Percentiles rank a stretch among this genome's conserved stretches.
Evolutionary conservation across 37 sponge, comb jelly and placozoan genomes (phyloP).

Genomic region (Dysidea cf. avara): DNA sequence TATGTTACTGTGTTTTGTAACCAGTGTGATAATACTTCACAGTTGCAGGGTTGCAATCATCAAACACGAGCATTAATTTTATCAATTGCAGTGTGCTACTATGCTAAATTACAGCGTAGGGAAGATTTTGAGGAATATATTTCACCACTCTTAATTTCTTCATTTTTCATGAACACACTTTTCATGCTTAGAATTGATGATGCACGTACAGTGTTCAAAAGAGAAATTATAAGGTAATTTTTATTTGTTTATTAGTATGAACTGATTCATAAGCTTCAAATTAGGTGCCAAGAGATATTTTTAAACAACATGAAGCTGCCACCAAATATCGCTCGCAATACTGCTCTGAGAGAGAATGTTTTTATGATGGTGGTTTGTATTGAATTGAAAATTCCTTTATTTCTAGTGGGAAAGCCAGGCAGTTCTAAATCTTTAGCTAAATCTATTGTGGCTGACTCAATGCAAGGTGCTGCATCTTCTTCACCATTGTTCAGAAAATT

Average conservation of each 20-base stretch:
- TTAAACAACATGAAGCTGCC: conserved; percentile 57
- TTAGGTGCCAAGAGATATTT: conserved; percentile 67
- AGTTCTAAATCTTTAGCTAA: conserved; percentile 97
- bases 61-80: conserved; percentile 24
- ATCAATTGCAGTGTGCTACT: conserved; percentile 42
- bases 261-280: no score
- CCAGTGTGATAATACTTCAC: no score
- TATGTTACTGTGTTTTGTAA: no score
- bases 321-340: conserved; percentile 83
- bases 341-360: conserved; percentile 95
- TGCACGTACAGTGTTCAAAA: no score
- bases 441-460: conserved; percentile 75
- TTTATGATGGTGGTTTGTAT: conserved; percentile 99
- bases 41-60: no score
- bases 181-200: no score
- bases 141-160: no score
- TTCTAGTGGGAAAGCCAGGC: conserved; percentile 98
- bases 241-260: no score
- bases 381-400: conserved; percentile 93
- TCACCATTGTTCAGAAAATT: conserved; percentile 30
- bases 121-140: no score
- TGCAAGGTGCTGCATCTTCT: conserved; percentile 65
- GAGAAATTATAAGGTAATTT: no score
- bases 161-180: no score
- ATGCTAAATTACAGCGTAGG: conserved; percentile 22